Conservation (phyloP, 1,140 invertebrate species). For the Dinoponera quadriceps region DNA sequence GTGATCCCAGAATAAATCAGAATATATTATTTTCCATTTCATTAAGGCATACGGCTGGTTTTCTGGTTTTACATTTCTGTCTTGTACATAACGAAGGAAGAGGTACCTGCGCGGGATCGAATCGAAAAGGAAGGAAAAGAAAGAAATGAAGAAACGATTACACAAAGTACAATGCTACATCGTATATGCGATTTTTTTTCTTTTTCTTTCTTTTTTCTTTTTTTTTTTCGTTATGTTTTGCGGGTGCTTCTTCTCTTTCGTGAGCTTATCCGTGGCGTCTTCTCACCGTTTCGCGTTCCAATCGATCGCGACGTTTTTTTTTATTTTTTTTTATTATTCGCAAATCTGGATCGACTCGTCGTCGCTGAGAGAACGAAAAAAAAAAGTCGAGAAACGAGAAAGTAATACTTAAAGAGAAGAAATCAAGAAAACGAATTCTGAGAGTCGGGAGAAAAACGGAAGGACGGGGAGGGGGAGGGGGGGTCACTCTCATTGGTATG, state of each 20-base stretch:
- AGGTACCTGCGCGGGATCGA: conserved; percentile 46
- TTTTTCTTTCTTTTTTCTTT: conserved; percentile 37
- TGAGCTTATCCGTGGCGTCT: conserved; percentile 27
- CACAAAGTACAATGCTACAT: conserved; percentile 38
- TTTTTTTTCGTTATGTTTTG: background rate
- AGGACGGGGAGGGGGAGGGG: conserved; percentile 68
- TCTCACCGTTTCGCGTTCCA: conserved; percentile 30
- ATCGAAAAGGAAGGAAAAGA: conserved; percentile 58
- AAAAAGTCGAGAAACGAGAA: conserved; percentile 68
- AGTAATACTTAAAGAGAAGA: conserved; percentile 60
- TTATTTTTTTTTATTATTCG: background rate
- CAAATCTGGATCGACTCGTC: conserved; percentile 61
- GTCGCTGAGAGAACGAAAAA: conserved; percentile 63
- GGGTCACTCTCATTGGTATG: conserved; percentile 84
- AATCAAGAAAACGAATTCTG: conserved; percentile 60
- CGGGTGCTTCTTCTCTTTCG: conserved; percentile 9
- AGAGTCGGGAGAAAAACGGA: conserved; percentile 52
- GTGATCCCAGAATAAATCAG: conserved; percentile 86
- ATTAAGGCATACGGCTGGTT: conserved; percentile 79
- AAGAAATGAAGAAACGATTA: conserved; percentile 45
- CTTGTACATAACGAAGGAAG: conserved; percentile 73
- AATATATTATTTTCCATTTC: conserved; percentile 86
- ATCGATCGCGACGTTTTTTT: conserved; percentile 34
- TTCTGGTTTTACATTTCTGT: conserved; percentile 75
- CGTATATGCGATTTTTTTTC: conserved; percentile 11